Conservation (phyloP, 2,888 invertebrate genomes). For the Drosophila atripex region DNA sequence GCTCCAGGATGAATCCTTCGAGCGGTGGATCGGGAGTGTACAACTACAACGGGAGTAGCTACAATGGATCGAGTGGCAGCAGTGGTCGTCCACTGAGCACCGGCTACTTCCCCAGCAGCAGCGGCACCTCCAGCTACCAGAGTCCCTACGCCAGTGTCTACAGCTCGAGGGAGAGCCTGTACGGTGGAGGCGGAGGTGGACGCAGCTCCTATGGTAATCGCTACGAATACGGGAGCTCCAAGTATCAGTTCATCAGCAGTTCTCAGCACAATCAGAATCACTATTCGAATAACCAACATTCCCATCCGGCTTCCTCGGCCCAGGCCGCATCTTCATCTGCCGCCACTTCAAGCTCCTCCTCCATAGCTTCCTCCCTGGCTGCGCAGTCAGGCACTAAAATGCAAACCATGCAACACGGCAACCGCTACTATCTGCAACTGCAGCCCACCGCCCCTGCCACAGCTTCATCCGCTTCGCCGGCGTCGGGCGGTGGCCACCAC, state of each 20-base stretch:
- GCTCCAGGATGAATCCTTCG: conserved; percentile 74
- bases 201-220: conserved; percentile 77
- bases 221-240: conserved; percentile 54
- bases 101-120: conserved; percentile 80
- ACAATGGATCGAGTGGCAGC: conserved; percentile 59
- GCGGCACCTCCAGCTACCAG: conserved; percentile 75
- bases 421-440: conserved; percentile 44
- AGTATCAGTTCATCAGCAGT: conserved; percentile 46
- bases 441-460: conserved; percentile 26
- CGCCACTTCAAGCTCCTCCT: conserved; percentile 28
- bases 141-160: conserved; percentile 82
- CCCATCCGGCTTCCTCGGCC: conserved; percentile 35
- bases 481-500: conserved; percentile 14
- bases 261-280: conserved; percentile 30
- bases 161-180: conserved; percentile 82
- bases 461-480: conserved; percentile 1
- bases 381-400: conserved; percentile 43
- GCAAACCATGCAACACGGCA: conserved; percentile 26
- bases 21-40: conserved; percentile 77
- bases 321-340: conserved; percentile 25
- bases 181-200: conserved; percentile 64
- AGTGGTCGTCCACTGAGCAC: conserved; percentile 81
- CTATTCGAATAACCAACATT: conserved; percentile 38
- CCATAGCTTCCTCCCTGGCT: conserved; percentile 43
- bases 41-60: conserved; percentile 62